phyloP scores from a whole-genome alignment of 2,797 vertebrate species.

The Myotis vivesi region DNA sequence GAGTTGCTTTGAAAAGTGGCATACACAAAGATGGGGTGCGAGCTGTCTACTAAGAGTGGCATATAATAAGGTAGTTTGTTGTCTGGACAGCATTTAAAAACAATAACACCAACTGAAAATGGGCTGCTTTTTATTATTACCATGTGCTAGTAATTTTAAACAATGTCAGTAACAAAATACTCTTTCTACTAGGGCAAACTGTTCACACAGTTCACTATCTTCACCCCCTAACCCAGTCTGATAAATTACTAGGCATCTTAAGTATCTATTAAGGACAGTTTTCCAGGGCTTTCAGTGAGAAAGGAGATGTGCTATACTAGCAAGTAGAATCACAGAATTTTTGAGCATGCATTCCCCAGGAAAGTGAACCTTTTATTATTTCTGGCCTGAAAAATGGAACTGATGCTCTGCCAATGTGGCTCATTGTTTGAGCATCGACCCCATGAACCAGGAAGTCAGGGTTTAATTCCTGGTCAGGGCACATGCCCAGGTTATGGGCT shows the following conservation, averaged over 20 bases:
- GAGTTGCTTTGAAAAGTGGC: neutral
- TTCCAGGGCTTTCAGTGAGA: conserved; percentile 10
- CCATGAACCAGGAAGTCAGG: too few relatives aligned
- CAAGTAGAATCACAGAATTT: conserved; percentile 5
- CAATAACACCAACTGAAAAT: neutral
- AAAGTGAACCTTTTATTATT: conserved; percentile 28
- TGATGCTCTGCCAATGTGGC: neutral
- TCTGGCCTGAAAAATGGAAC: neutral
- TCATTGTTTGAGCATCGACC: too few relatives aligned
- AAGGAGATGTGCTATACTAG: neutral
- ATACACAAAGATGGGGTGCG: neutral
- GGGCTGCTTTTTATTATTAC: neutral
- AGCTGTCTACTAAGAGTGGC: neutral
- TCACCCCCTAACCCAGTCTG: neutral
- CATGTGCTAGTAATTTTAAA: neutral
- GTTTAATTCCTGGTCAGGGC: too few relatives aligned
- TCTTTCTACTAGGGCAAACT: neutral
- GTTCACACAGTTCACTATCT: neutral
- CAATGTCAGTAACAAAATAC: neutral
- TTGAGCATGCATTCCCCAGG: neutral
- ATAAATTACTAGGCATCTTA: neutral
- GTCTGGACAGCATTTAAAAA: neutral
- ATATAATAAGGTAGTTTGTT: neutral
- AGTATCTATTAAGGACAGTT: neutral
- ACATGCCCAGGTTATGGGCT: too few relatives aligned